Evolutionary conservation across 2,797 vertebrate species (phyloP).

Genomic region (Hypotaenidia okinawae): DNA sequence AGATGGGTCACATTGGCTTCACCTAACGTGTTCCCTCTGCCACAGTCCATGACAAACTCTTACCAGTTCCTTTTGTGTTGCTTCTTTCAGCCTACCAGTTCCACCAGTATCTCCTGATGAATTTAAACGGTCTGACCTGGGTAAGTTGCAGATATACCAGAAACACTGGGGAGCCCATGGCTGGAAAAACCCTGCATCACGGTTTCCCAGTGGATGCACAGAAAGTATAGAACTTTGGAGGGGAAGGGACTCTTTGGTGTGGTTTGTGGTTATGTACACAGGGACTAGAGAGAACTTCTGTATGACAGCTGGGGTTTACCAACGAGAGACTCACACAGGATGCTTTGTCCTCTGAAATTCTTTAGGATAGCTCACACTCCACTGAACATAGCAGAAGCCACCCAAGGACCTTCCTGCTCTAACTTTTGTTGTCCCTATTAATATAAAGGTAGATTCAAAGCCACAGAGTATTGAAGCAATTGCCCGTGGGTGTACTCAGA

Average conservation of each 20-base stretch:
- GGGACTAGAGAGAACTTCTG: neutral
- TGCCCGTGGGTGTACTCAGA: neutral
- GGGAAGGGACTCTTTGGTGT: neutral
- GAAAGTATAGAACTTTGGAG: neutral
- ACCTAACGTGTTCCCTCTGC: neutral
- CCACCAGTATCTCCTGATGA: neutral
- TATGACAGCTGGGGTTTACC: neutral
- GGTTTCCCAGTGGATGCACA: neutral
- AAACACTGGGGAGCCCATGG: neutral
- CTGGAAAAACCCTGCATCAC: neutral
- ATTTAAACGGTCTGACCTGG: neutral
- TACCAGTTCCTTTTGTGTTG: neutral
- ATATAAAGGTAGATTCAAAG: neutral
- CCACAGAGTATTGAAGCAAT: neutral
- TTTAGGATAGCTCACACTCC: neutral
- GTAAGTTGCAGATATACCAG: neutral
- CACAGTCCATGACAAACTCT: neutral
- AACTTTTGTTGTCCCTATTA: neutral
- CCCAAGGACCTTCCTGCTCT: neutral
- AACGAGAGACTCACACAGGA: rapidly evolving
- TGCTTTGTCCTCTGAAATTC: neutral
- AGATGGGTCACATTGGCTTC: neutral
- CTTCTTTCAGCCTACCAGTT: neutral
- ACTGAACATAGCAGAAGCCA: neutral
- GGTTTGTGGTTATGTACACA: neutral